These are phyloP conservation scores for Euleptes europaea DNA, from an alignment of 2,113 vertebrate species.

Conservation along the genomic window DNA sequence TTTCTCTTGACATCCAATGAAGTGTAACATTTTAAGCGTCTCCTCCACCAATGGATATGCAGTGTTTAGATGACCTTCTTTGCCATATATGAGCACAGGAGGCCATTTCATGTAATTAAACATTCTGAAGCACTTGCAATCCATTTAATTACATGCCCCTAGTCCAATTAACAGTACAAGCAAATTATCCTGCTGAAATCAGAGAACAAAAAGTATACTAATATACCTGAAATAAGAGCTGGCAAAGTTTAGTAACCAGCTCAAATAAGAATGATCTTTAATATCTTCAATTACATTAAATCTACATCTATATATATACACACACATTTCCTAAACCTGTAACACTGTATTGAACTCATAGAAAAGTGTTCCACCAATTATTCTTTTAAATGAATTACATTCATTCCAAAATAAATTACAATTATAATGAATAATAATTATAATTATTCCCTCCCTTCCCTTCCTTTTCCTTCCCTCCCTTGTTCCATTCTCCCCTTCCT, in stretches of 20 bases:
- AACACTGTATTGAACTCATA: background rate
- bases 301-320: too few relatives aligned
- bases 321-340: background rate
- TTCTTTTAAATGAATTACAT: background rate
- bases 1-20: conserved; percentile 37
- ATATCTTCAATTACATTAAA: background rate
- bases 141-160: conserved; percentile 66
- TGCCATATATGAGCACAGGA: conserved; percentile 40
- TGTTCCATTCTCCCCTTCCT: too few relatives aligned
- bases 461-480: too few relatives aligned
- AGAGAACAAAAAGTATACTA: conserved; percentile 24
- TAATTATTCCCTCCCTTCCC: too few relatives aligned
- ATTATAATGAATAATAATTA: too few relatives aligned
- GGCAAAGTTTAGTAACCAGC: conserved; percentile 13
- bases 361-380: background rate
- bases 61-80: conserved; percentile 48
- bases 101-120: conserved; percentile 51
- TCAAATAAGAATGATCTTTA: conserved; percentile 25
- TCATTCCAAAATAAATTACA: too few relatives aligned
- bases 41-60: conserved; percentile 39
- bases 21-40: conserved; percentile 38
- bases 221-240: conserved; percentile 13
- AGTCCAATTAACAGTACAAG: conserved; percentile 54
- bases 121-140: conserved; percentile 55
- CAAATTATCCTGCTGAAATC: background rate